Evolutionary conservation across 2,888 invertebrate genomes (phyloP), one percentile per base, ranked within the genome.

Genomic region (Mechanitis mazaeus): DNA sequence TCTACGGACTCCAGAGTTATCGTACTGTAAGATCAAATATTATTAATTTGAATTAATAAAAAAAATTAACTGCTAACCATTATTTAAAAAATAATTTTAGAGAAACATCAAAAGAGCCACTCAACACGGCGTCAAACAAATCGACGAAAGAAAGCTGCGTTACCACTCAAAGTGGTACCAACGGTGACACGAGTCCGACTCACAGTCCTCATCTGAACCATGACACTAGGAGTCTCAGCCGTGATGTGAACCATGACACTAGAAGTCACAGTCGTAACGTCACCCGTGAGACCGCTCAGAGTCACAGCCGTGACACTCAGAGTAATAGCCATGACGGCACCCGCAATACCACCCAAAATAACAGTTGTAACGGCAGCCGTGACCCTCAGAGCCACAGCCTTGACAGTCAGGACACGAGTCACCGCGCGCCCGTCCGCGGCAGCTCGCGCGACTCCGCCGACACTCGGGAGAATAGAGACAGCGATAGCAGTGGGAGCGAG

Each of bases 1-100:
- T 79, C 87, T 38, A 89, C 89, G 0, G 82, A 84, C 63, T 70
- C 82, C 0, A 71, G 79, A 0, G 81, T 86, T 45, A 80, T 86
- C 2, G 85, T 87, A 2, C 78, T 78, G 88, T 87, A 61, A 76
- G 85, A 84, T n/a, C 9, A 1, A 50, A 42, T 42, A 20, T 11
- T 47, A 2, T 5, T 3, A 9, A 7, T n/a, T 2, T 45, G 9
- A 9, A 7, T 12, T 46, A n/a, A 4, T 2, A n/a, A 3, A 3
- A 46, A 46, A 20, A 20, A 11, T n/a, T 47, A 31, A 31, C 7
- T 31, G 2, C 2, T 31, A 50, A 50, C 9, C 7, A 31, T 46
- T n/a, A 33, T 28, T 38, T 28, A 33, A 31, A 42, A 7, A 46
- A 46, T 33, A 28, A 42, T 65, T 54, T 7, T 57, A 70, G 70